These are phyloP conservation scores for Pachyrhynchus sulphureomaculatus DNA, from an alignment of 1,140 invertebrate species.

Conservation along the genomic window DNA sequence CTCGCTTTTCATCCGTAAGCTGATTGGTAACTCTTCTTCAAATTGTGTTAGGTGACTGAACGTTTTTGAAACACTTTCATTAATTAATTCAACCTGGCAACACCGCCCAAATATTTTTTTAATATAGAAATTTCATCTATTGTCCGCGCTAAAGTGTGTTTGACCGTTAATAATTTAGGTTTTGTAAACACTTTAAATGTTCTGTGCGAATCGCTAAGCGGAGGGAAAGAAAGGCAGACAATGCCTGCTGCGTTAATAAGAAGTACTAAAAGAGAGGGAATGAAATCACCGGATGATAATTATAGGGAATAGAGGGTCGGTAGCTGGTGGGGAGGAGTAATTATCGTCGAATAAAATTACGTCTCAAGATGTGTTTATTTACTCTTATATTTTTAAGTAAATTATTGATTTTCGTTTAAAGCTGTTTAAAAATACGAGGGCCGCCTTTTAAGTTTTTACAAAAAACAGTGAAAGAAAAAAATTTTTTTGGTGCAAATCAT, in stretches of 20 bases:
- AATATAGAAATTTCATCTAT: slow-evolving; percentile 21
- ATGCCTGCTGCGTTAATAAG: slow-evolving; percentile 10
- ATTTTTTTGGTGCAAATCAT: too few species aligned
- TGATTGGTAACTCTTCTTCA: too few species aligned
- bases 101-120: too few species aligned
- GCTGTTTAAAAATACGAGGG: too few species aligned
- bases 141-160: slow-evolving; percentile 40
- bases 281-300: slow-evolving; percentile 12
- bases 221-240: slow-evolving; percentile 22
- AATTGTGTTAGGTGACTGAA: too few species aligned
- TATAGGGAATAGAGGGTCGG: neutral
- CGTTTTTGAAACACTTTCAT: too few species aligned
- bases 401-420: too few species aligned
- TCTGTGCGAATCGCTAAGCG: slow-evolving; percentile 26
- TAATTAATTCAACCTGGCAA: too few species aligned
- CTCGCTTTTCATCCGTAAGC: too few species aligned
- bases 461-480: too few species aligned
- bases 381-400: too few species aligned
- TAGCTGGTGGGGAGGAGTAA: slow-evolving; percentile 2
- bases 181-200: slow-evolving; percentile 47
- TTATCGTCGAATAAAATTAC: slow-evolving; percentile 13
- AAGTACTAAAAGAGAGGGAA: slow-evolving; percentile 4
- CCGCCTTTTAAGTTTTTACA: too few species aligned
- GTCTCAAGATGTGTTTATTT: slow-evolving; percentile 1
- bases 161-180: slow-evolving; percentile 47